Evolutionary conservation across 2,797 vertebrate species (phyloP), one percentile per base, ranked within the genome.

Genomic region (Falco berigora): DNA sequence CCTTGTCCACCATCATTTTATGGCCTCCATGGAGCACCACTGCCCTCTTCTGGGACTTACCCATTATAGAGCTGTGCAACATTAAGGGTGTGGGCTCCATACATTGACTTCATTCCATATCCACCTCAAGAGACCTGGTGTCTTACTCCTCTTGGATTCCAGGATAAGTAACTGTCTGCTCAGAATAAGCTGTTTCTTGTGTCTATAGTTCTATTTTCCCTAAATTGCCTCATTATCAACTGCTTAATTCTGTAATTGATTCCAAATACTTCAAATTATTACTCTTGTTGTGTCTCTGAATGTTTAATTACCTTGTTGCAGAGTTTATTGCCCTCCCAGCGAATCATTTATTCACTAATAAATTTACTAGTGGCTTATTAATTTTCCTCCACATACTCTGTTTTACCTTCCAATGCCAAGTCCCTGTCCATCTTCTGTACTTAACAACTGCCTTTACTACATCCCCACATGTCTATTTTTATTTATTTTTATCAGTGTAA

Each of bases 11-110:
- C 93, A 92, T 20, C 2, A 27, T 27, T 79, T 77, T 50, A 40
- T 30, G 15, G 53, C 18, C 58, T 79, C 25, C 49, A 21, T 74
- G 47, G 76, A 96, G 28, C 67, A 92, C 16, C 95, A 85, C 91
- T 96, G 95, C 92, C 93, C 94, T 91, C 96, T 95, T 94, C 95
- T 94, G 92, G 96, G 95, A 56, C 21, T 75, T 63, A 30, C 2
- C 19, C 36, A 38, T 49, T 38, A 21, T 0, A 38, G 9, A 53
- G 46, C 2, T 34, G 5, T 38, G 47, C 15, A 62, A 8, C 14
- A 21, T 18, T 24, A 38, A 58, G 36, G 10, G 5, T 6, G 3
- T 1, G 30, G 10, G 8, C 17, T 68, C 25, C 40, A 14, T 25
- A 3, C 14, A 49, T 14, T 42, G 18, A 59, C 38, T 30, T 59